Base-by-base conservation (phyloP, 2,113 vertebrate species). In the Mormyrus iriodes region DNA sequence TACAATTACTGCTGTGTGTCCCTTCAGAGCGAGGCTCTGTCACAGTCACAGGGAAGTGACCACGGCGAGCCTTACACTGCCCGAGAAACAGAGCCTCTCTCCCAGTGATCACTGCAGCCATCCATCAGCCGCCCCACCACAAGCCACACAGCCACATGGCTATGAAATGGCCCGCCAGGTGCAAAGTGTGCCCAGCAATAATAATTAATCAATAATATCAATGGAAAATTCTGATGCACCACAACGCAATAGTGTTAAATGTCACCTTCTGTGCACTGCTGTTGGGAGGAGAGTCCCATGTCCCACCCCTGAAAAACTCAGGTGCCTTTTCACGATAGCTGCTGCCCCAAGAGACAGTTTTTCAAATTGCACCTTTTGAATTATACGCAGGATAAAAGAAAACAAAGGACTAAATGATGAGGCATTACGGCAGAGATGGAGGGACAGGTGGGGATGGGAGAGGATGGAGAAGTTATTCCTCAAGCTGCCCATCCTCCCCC, bases 381-480 rank as follows among this genome's bases (percentile, higher is more conserved):
- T 89, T 39, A 48, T n/a, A 4, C 55, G n/a, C 51, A 48, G 76
- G 39, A 48, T 61, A 82, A 85, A n/a, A 61, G n/a, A 84, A 83
- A 53, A 53, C 49, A 69, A 88, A 88, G 69, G 35, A 35, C 19
- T 9, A 88, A 83, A 83, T 39, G 49, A 85, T 55, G 27, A 48
- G 88, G 87, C 24, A n/a, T 58, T 73, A 53, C 3, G 27, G 82
- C n/a, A 73, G 55, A 73, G 53, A 88, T 44, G 35, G 61, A 88
- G 49, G 48, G 73, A 52, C 88, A 84, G 88, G 88, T 89, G 88
- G 76, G 76, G 53, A 19, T 9, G 53, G 49, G 46, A 86, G 69
- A 86, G 53, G 39, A 61, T 82, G 65, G 61, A 51, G 35, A 87
- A 89, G 90, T 86, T 73, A 85, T 89, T 69, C 24, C 31, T 7